These are phyloP conservation scores for Dryas iulia DNA, from an alignment of 1,140 invertebrate species.

Conservation along the genomic window DNA sequence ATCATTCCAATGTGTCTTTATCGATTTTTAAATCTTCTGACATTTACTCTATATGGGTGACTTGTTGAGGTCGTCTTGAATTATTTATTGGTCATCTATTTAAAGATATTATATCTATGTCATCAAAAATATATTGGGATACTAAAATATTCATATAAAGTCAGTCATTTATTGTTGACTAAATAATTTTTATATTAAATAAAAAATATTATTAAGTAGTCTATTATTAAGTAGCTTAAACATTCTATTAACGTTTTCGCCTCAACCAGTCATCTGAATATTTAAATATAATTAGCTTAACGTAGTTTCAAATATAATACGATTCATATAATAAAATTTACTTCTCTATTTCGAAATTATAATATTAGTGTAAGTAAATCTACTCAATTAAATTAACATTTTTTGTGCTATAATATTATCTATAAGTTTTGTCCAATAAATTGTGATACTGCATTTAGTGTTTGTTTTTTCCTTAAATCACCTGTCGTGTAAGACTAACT, in stretches of 20 bases:
- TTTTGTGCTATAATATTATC: conserved; percentile 25
- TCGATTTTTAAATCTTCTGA: not conserved
- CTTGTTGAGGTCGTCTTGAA: not conserved
- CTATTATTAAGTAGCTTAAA: too few species aligned
- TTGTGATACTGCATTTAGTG: conserved; percentile 56
- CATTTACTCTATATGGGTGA: conserved; percentile 2
- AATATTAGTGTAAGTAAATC: conserved; percentile 1
- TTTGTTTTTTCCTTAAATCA: not conserved
- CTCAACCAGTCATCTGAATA: not conserved
- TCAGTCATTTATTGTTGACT: too few species aligned
- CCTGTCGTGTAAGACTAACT: not conserved
- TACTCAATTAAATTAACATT: conserved; percentile 22
- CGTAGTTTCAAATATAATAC: conserved; percentile 12
- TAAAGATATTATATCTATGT: not conserved
- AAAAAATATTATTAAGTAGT: too few species aligned
- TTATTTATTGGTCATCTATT: not conserved
- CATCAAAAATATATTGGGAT: not conserved
- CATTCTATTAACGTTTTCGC: not conserved
- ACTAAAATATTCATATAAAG: not conserved
- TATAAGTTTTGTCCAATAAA: conserved; percentile 68
- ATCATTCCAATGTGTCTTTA: conserved; percentile 66
- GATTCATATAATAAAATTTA: conserved; percentile 2
- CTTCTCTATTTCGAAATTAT: conserved; percentile 12
- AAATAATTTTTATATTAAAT: too few species aligned
- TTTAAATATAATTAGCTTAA: conserved; percentile 1